Evolutionary conservation across 2,113 vertebrate genomes (phyloP).

Genomic region (Pipra filicauda): DNA sequence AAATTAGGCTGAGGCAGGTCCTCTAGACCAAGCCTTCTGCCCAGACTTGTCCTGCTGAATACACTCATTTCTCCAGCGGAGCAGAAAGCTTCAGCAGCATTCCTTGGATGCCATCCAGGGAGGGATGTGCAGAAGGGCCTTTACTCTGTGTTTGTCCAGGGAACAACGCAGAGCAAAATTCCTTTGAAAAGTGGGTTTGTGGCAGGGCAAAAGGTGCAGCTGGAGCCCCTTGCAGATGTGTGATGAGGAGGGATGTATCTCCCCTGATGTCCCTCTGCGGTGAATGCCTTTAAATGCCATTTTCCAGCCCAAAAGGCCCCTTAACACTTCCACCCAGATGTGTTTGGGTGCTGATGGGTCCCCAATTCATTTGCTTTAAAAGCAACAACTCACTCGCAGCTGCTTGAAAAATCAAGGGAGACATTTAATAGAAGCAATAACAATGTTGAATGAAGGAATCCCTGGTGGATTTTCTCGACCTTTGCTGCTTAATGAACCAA

Average conservation of each 20-base stretch:
- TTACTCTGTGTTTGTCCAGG: not conserved
- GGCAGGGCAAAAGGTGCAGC: not conserved
- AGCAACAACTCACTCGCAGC: not conserved
- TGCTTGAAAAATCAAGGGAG: slow-evolving; percentile 9
- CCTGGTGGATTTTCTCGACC: not conserved
- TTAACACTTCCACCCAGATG: slow-evolving; percentile 33
- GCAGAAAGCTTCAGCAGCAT: not conserved
- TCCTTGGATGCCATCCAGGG: slow-evolving; percentile 23
- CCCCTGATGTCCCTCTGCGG: not conserved
- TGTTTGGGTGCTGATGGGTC: slow-evolving; percentile 31
- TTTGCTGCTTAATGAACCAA: slow-evolving; percentile 56
- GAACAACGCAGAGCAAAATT: not conserved
- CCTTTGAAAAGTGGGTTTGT: not conserved
- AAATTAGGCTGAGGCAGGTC: not conserved
- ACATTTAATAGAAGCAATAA: not conserved
- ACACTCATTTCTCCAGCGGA: not conserved
- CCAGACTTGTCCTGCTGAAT: not conserved
- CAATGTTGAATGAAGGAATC: not conserved
- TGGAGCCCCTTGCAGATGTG: slow-evolving; percentile 9
- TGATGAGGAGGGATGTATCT: not conserved
- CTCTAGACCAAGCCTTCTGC: not conserved
- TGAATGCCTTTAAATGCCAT: not conserved
- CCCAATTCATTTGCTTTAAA: not conserved
- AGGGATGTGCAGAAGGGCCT: not conserved
- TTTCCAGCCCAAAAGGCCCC: not conserved